Evolutionary conservation across 2,888 invertebrate genomes (phyloP).

Genomic region (Aleiodes leptofemur): DNA sequence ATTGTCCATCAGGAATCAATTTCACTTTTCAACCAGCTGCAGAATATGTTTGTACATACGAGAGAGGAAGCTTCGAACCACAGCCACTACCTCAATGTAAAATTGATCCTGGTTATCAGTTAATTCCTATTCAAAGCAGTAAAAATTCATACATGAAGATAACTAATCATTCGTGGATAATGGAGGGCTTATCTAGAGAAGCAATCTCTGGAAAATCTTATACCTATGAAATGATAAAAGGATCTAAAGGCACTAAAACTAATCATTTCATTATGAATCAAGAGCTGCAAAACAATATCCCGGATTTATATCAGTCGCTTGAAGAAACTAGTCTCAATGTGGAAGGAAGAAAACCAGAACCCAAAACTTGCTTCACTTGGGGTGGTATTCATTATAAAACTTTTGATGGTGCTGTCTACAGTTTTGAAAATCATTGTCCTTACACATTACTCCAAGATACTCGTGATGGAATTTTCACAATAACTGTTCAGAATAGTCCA

Average conservation of each 20-base stretch:
- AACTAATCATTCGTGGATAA: conserved; percentile 60
- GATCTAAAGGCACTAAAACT: conserved; percentile 1
- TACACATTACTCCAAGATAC: conserved; percentile 85
- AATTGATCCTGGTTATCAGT: conserved; percentile 76
- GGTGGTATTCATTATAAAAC: conserved; percentile 88
- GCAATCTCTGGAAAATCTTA: conserved; percentile 1
- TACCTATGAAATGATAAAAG: background rate
- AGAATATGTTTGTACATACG: conserved; percentile 82
- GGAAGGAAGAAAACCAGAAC: conserved; percentile 76
- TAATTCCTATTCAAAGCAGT: conserved; percentile 55
- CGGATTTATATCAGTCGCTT: background rate
- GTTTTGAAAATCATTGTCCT: conserved; percentile 86
- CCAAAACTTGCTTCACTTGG: conserved; percentile 88
- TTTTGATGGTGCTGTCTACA: conserved; percentile 87
- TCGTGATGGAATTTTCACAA: conserved; percentile 82
- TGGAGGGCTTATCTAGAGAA: conserved; percentile 50
- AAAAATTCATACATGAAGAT: conserved; percentile 56
- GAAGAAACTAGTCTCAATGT: conserved; percentile 45
- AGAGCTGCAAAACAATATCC: background rate
- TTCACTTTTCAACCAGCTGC: conserved; percentile 80
- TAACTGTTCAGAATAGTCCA: conserved; percentile 78
- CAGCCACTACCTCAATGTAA: conserved; percentile 85
- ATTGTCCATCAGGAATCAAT: conserved; percentile 81
- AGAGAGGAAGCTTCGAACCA: conserved; percentile 82
- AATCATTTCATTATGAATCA: conserved; percentile 5